Evolutionary conservation across 1,140 invertebrate species (phyloP).

Genomic region (Trichonephila inaurata): DNA sequence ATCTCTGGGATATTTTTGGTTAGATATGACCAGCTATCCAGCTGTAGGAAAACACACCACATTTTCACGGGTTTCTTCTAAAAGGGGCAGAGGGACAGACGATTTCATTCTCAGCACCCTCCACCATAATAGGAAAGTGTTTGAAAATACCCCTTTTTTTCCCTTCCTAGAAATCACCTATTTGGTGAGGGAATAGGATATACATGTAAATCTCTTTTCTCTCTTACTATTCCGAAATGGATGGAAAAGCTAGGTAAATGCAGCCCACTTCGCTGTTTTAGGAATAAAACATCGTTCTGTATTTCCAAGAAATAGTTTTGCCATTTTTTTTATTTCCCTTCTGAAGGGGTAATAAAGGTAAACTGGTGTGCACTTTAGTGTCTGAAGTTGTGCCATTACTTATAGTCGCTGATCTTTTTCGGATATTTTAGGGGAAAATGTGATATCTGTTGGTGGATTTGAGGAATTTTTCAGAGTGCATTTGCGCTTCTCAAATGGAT

Average conservation of each 20-base stretch:
- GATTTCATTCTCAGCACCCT: constrained; percentile 24
- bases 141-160: not conserved
- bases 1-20: not conserved
- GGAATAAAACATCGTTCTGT: constrained; percentile 39
- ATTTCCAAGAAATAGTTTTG: not conserved
- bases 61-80: constrained; percentile 18
- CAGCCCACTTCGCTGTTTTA: constrained; percentile 6
- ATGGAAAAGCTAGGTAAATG: not conserved
- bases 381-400: constrained; percentile 4
- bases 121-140: constrained; percentile 35
- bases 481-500: too few relatives aligned
- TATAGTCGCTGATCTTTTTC: not conserved
- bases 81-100: constrained; percentile 29
- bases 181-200: constrained; percentile 42
- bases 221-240: not conserved
- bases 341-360: not conserved
- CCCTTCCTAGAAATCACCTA: not conserved
- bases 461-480: too few relatives aligned
- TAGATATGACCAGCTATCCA: constrained; percentile 43
- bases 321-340: not conserved
- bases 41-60: not conserved
- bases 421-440: not conserved
- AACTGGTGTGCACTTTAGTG: not conserved
- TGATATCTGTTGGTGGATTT: not conserved
- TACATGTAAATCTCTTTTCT: constrained; percentile 65